Percentiles rank a stretch among this genome's conserved stretches.
phyloP scores from a whole-genome alignment of 2,113 vertebrate genomes.

The Rhizomys pruinosus region DNA sequence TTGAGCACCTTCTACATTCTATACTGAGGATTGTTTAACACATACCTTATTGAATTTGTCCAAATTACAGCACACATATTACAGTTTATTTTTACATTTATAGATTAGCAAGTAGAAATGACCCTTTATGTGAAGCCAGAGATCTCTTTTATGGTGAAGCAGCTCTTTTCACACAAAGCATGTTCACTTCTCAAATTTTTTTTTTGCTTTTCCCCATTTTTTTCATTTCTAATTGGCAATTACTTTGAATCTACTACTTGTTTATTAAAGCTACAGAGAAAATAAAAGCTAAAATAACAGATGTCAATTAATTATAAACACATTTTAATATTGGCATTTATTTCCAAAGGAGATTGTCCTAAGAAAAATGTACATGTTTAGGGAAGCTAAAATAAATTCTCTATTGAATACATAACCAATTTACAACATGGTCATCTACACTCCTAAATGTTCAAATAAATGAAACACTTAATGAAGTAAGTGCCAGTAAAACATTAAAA shows the following conservation, averaged over 20 bases:
- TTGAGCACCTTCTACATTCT: not conserved
- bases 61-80: not conserved
- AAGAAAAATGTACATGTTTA: not conserved
- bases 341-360: conserved; percentile 18
- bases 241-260: conserved; percentile 33
- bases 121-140: not conserved
- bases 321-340: conserved; percentile 13
- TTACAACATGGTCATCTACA: not conserved
- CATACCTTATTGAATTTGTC: not conserved
- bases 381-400: not conserved
- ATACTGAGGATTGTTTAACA: not conserved
- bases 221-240: not conserved
- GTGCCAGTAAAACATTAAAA: not conserved
- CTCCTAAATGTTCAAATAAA: not conserved
- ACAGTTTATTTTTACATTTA: conserved; percentile 7
- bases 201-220: not conserved
- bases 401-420: not conserved
- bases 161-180: not conserved
- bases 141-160: not conserved
- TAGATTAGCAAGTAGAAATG: not conserved
- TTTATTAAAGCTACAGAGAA: conserved; percentile 35
- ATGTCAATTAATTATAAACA: conserved; percentile 25
- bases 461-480: not conserved
- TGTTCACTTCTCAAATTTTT: not conserved
- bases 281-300: conserved; percentile 43